phyloP scores from a whole-genome alignment of 1,140 invertebrate genomes.

The Chymomyza costata region DNA sequence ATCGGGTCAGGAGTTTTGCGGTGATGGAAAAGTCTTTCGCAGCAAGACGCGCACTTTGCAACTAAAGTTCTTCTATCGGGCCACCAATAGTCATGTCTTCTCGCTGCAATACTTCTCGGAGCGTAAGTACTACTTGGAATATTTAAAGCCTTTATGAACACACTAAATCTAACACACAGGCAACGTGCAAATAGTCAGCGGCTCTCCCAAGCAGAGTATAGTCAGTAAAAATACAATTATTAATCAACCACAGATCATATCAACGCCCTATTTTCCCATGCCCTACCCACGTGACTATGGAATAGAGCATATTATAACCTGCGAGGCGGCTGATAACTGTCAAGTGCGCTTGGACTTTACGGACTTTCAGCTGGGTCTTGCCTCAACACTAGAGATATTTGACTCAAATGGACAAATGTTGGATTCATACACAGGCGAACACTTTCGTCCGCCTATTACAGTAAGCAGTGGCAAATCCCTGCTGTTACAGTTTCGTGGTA shows the following conservation, averaged over 20 bases:
- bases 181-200: constrained; percentile 80
- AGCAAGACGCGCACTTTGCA: constrained; percentile 80
- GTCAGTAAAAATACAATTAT: constrained; percentile 57
- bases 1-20: constrained; percentile 80
- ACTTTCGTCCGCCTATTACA: constrained; percentile 83
- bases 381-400: constrained; percentile 84
- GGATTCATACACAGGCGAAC: constrained; percentile 81
- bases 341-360: constrained; percentile 81
- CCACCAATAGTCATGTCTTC: constrained; percentile 81
- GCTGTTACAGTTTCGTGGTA: constrained; percentile 83
- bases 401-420: constrained; percentile 83
- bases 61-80: constrained; percentile 80
- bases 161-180: constrained; percentile 72
- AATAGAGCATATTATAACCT: constrained; percentile 81
- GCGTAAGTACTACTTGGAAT: no score
- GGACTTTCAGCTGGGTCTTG: constrained; percentile 82
- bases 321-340: constrained; percentile 77
- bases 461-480: constrained; percentile 81
- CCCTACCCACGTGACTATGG: constrained; percentile 82
- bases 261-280: constrained; percentile 83
- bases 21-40: constrained; percentile 78
- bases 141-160: not conserved
- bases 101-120: constrained; percentile 81
- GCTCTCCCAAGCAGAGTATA: constrained; percentile 67
- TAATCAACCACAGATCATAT: constrained; percentile 71